phyloP scores from a whole-genome alignment of 2,888 invertebrate genomes.

The Altica lythri region DNA sequence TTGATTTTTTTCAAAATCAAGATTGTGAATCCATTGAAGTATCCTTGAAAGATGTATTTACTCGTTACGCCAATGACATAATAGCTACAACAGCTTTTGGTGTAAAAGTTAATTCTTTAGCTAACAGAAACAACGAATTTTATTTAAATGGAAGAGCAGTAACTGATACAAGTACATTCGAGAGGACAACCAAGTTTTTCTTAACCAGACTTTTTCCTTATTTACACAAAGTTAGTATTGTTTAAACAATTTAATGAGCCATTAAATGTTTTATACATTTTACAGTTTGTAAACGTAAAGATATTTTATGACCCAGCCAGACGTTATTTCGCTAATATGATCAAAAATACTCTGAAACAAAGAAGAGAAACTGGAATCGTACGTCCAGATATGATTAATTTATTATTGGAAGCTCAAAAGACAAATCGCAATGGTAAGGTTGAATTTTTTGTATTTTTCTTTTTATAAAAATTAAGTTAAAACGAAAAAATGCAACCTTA shows the following conservation, averaged over 20 bases:
- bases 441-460: too few species aligned
- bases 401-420: conserved; percentile 58
- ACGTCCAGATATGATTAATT: conserved; percentile 64
- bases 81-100: conserved; percentile 56
- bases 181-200: conserved; percentile 11
- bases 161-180: conserved; percentile 47
- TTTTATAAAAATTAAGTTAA: too few species aligned
- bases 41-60: conserved; percentile 55
- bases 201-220: not conserved
- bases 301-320: conserved; percentile 35
- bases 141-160: conserved; percentile 60
- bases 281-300: conserved; percentile 36
- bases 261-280: not conserved
- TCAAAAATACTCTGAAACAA: conserved; percentile 55
- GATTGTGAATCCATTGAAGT: conserved; percentile 46
- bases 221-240: not conserved
- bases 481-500: too few species aligned
- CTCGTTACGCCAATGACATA: conserved; percentile 62
- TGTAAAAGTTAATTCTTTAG: conserved; percentile 59
- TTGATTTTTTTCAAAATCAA: conserved; percentile 39
- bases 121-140: conserved; percentile 61
- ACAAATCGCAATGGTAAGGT: too few species aligned
- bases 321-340: conserved; percentile 41
- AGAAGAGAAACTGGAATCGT: conserved; percentile 59
- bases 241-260: not conserved